Base-by-base conservation (phyloP, 2,113 vertebrate genomes). In the Illadopsis cleaveri region DNA sequence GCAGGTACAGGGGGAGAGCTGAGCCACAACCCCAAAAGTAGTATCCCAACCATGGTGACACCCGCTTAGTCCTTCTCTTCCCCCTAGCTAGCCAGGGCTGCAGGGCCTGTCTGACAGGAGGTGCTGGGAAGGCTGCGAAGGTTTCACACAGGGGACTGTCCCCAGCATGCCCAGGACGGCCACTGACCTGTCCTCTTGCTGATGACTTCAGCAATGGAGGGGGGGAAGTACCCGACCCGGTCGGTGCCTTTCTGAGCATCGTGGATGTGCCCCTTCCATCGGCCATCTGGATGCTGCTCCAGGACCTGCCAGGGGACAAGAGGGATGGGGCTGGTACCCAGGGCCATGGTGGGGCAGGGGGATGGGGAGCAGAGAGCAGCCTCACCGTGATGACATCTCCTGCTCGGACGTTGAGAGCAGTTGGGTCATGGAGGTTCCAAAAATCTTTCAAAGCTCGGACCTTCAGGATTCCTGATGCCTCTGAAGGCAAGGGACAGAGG, bases 391-490 rank as follows among this genome's bases (percentile, higher is more conserved):
- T 99, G 94, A 99, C 57, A 1, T 99, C 99, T 75, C 99, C 99
- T 3, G 99, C 99, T 25, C 99, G 98, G 90, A 99, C 89, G 2
- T 99, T 99, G 93, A 99, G 99, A 40, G 99, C 99, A 1, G 99
- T 99, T 4, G 99, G 99, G 11, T 99, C 99, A 0, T 99, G 99
- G 30, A 99, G 97, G 96, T 99, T 99, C 99, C 99, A 99, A 96
- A 99, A 99, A 84, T 99, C 99, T 97, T 99, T 99, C 92, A 99
- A 97, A 11, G 99, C 99, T 92, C 99, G 97, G 60, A 99, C 99
- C 98, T 99, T 99, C 94, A 99, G 93, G 80, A 99, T 98, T 80
- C 99, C 99, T 3, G 99, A 99, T 45, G 99, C 99, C 66, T 99
- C 99, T 99, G 93, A 96, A 94, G 96, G 83, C 84, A 95, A 96